Base-by-base conservation (phyloP, 1,140 invertebrate genomes). In the Calliopsis andreniformis region DNA sequence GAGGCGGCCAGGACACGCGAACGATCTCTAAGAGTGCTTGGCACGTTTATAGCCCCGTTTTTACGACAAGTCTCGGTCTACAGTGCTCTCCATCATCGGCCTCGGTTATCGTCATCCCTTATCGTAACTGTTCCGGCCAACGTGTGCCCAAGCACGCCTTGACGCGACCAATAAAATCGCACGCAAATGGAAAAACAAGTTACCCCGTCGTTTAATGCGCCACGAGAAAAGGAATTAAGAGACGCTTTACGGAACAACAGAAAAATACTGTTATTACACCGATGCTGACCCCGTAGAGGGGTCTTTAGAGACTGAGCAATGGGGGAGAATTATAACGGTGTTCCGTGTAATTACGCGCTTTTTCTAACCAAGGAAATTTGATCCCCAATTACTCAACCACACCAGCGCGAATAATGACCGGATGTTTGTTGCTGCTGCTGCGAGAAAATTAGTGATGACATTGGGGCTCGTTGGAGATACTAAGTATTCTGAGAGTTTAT, bases 51-150 rank as follows among this genome's bases (percentile, higher is more conserved):
- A 45, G 67, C 49, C 51, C 55, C 35, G 3, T 82, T 83, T 83
- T 83, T 82, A 83, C 67, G 82, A 76, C 70, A 45, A 79, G 67
- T 76, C 76, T 35, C 69, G 61, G 64, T 75, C 69, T 70, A 71
- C 58, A 47, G 42, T 72, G 25, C 76, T 76, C 76, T 83, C 76
- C 76, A 82, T 83, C 81, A 81, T 81, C 69, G 66, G 23, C 53
- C 66, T 35, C 35, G 62, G 70, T 80, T 78, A 78, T 73, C 78
- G 58, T 68, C 76, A 63, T 72, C 32, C 69, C 69, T 80, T 76
- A 68, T 72, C 55, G 32, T 49, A 55, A 58, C 32, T 23, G 18
- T 53, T 66, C 25, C n/a, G 20, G 3, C 18, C 51, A 39, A 53
- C 45, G 7, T 12, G 35, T 10, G 58, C 12, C 25, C 53, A 25